Conservation (phyloP, 2,113 vertebrate species). For the Tyrannus savana region DNA sequence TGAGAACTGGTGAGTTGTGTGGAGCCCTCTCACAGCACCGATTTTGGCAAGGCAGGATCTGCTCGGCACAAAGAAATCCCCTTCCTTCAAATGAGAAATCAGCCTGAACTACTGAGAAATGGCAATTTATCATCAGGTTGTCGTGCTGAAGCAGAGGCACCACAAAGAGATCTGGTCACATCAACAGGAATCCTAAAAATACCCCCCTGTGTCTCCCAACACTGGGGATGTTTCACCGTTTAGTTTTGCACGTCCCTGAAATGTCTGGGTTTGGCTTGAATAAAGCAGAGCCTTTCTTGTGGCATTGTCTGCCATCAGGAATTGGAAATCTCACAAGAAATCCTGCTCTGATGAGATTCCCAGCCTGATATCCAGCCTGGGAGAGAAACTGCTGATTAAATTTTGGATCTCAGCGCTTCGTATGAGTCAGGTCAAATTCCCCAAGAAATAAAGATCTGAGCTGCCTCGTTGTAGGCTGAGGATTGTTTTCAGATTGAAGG, state of each 20-base stretch:
- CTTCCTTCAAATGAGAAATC: neutral
- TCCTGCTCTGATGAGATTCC: neutral
- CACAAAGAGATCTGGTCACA: neutral
- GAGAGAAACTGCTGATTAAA: neutral
- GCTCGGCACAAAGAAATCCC: neutral
- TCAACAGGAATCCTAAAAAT: neutral
- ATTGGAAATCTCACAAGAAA: conserved; percentile 24
- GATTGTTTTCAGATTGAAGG: neutral
- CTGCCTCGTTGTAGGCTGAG: neutral
- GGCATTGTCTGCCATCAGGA: conserved; percentile 5
- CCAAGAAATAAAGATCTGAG: neutral
- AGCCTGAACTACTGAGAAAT: neutral
- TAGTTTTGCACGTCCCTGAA: neutral
- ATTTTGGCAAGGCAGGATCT: neutral
- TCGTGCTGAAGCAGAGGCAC: neutral
- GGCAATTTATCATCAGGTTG: neutral
- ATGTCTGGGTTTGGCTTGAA: neutral
- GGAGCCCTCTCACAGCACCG: neutral
- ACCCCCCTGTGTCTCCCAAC: fast-evolving
- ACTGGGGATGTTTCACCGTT: neutral
- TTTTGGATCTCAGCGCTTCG: neutral
- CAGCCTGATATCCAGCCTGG: neutral
- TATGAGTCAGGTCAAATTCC: neutral
- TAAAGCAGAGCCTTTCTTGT: neutral
- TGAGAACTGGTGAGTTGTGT: neutral